These are phyloP conservation scores for Drosophila meridiana DNA, from an alignment of 2,888 invertebrate species.

Conservation along the genomic window DNA sequence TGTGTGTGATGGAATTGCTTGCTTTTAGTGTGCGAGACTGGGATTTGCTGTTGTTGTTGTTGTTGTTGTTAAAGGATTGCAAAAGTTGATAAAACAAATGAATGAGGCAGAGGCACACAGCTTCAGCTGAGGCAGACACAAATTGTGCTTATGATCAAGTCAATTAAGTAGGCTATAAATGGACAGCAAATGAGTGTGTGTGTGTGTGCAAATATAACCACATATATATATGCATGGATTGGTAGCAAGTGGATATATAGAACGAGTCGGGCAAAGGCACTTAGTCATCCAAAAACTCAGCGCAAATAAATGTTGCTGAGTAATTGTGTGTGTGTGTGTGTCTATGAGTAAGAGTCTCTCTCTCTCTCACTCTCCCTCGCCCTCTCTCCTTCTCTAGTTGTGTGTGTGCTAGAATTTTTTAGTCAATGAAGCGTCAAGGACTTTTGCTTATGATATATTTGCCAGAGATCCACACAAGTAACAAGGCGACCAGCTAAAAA, in stretches of 20 bases:
- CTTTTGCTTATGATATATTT: constrained; percentile 77
- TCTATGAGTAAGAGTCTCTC: constrained; percentile 42
- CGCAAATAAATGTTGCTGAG: constrained; percentile 66
- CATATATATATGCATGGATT: constrained; percentile 4
- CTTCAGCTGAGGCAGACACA: constrained; percentile 3
- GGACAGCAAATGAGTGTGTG: constrained; percentile 14
- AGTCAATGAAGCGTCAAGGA: constrained; percentile 80
- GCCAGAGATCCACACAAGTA: constrained; percentile 51
- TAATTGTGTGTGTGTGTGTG: constrained; percentile 46
- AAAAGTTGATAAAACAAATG: constrained; percentile 54
- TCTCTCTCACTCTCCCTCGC: constrained; percentile 4
- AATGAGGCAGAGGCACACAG: constrained; percentile 30
- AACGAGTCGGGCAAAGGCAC: constrained; percentile 38
- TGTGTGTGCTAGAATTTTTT: constrained; percentile 58
- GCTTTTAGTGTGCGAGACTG: constrained; percentile 51
- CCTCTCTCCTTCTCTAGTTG: constrained; percentile 4
- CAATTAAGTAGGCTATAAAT: constrained; percentile 41
- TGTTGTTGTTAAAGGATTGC: constrained; percentile 49
- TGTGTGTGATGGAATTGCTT: constrained; percentile 32
- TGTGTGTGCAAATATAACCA: constrained; percentile 11
- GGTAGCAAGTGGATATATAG: constrained; percentile 39
- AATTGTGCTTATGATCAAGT: constrained; percentile 45
- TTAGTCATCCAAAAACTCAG: constrained; percentile 68
- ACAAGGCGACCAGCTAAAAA: constrained; percentile 62
- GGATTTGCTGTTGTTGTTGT: constrained; percentile 30